Percentiles rank a stretch among this genome's conserved stretches.
Conservation (phyloP, 2,797 vertebrate genomes). For the Capromys pilorides region DNA sequence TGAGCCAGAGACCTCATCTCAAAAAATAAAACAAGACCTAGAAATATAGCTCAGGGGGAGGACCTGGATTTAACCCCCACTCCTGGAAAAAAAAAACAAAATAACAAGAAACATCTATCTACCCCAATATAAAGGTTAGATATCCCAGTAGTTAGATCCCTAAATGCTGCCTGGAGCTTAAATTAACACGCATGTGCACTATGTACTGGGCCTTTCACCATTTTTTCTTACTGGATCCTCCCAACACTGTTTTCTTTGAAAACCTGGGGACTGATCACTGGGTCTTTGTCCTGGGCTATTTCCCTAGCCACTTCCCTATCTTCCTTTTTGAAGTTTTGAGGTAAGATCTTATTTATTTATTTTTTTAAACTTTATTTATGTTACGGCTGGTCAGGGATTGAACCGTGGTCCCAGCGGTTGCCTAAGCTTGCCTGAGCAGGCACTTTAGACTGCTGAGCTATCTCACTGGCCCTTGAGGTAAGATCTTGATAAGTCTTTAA, state of each 20-base stretch:
- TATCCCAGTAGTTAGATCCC: too few species aligned
- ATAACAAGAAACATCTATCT: neutral
- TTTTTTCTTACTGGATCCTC: neutral
- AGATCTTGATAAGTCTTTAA: neutral
- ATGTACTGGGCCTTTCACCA: neutral
- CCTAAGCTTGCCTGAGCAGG: too few species aligned
- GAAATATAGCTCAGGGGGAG: neutral
- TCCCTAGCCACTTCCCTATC: too few species aligned
- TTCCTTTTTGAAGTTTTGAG: neutral
- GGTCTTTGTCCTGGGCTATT: neutral
- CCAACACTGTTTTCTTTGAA: neutral
- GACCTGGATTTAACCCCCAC: neutral
- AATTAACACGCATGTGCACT: accelerated
- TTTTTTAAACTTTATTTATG: too few species aligned
- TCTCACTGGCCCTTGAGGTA: too few species aligned
- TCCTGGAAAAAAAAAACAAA: neutral
- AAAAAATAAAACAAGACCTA: neutral
- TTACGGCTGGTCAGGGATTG: too few species aligned
- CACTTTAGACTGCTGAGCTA: too few species aligned
- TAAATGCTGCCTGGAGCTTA: neutral
- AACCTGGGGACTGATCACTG: neutral
- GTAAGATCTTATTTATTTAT: neutral
- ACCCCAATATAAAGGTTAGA: neutral
- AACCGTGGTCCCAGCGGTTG: too few species aligned
- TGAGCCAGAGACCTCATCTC: too few species aligned